Base-by-base conservation (phyloP, 2,888 invertebrate species). In the Antheraea yamamai region DNA sequence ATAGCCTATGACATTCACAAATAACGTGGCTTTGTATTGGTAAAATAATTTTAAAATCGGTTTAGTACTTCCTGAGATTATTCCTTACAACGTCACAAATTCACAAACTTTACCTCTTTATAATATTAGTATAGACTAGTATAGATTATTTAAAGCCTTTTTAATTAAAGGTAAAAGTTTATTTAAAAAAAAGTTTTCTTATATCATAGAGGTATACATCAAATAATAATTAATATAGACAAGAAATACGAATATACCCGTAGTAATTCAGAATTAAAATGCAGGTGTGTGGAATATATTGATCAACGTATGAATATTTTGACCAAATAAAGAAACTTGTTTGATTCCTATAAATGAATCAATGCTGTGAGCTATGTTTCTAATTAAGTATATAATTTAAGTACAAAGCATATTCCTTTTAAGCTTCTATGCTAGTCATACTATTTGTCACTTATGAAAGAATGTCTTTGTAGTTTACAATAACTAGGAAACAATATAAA, bases 281-380 rank as follows among this genome's bases (percentile, higher is more conserved):
- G 30, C 30, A 66, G 14, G 16, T 20, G 26, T 26, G 16, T 66
- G 26, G 16, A 30, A 14, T 4, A 30, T 66, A 66, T 16, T 66
- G 26, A 16, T 3, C 14, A n/a, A 23, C 23, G n/a, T 51, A 23
- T 72, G n/a, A 20, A 72, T 47, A 72, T 51, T 26, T 51, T 72
- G 72, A 72, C 52, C 51, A 72, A 70, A 70, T 70, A 70, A 39
- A 70, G 70, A 70, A 39, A 70, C 70, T 70, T 39, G 70, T 70
- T n/a, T 8, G 39, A 4, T 70, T 23, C 39, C 4, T 35, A 35
- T 68, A 68, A 35, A 30, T 68, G 30, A 35, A 68, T 68, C 35
- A 68, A 68, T 68, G 68, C 70, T 35, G 39, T 10, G 10, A 70
- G 18, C 4, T 39, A 70, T 3, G 10, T 39, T 70, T 39, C 70